These are phyloP conservation scores for Strongylocentrotus purpuratus DNA, from an alignment of 35 echinoderm and acorn worm species.

Conservation along the genomic window DNA sequence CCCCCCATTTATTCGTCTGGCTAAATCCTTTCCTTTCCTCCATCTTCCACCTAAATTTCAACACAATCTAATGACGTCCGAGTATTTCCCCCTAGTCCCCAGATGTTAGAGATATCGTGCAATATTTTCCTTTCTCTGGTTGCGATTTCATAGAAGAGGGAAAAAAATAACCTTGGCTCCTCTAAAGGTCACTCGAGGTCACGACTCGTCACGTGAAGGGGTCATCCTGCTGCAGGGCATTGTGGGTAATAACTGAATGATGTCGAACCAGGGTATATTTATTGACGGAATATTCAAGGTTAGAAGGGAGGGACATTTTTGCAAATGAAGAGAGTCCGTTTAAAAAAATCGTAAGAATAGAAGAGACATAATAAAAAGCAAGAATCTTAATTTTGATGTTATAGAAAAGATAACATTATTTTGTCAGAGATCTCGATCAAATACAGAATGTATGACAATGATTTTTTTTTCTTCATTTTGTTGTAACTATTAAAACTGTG, in stretches of 20 bases:
- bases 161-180: slow-evolving; percentile 27
- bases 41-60: background rate
- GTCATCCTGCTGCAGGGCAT: slow-evolving; percentile 12
- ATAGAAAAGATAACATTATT: no score
- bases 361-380: no score
- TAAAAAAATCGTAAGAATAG: no score
- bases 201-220: background rate
- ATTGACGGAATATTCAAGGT: background rate
- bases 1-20: background rate
- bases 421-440: no score
- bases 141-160: background rate
- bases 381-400: no score
- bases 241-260: slow-evolving; percentile 15
- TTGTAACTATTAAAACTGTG: no score
- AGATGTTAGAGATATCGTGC: background rate
- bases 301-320: no score
- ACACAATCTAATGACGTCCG: background rate
- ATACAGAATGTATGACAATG: no score
- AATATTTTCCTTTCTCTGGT: background rate
- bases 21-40: background rate
- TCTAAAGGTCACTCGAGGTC: slow-evolving; percentile 1
- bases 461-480: no score
- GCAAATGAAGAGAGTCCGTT: no score
- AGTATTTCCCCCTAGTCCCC: background rate
- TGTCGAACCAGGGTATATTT: background rate